Conservation (phyloP, 1,140 invertebrate species). For the Meloidogyne hapla region DNA sequence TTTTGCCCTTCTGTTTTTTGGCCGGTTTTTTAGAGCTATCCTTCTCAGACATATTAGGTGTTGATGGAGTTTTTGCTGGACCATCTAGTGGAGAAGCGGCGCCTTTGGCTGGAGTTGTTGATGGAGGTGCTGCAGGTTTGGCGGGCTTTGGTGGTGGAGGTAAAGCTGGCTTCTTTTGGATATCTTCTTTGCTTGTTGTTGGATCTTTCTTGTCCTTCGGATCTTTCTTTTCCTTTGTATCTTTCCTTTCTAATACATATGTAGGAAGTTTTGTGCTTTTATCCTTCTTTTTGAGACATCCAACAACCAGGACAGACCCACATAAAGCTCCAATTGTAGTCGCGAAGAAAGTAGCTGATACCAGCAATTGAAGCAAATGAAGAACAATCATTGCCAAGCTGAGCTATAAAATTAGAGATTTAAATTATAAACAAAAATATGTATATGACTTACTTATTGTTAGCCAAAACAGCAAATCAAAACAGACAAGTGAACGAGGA, state of each 20-base stretch:
- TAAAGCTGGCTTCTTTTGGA: background rate
- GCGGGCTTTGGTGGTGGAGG: background rate
- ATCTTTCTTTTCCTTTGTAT: background rate
- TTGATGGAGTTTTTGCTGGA: background rate
- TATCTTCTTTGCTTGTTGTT: background rate
- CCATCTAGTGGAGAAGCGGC: background rate
- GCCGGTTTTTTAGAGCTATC: background rate
- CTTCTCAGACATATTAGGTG: background rate
- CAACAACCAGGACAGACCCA: background rate
- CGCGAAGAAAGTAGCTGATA: background rate
- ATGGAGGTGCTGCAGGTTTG: background rate
- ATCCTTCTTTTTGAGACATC: background rate
- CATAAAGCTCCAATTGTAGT: background rate
- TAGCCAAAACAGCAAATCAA: no score
- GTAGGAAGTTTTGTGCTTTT: background rate
- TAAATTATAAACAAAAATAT: no score
- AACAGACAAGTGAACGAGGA: no score
- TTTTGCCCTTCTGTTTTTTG: background rate
- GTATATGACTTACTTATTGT: no score
- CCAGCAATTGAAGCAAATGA: background rate
- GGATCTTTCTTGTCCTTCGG: background rate
- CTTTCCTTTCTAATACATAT: background rate
- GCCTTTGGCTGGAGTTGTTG: background rate
- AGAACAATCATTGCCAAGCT: background rate
- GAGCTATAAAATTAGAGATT: background rate